Evolutionary conservation across 1,140 invertebrate species (phyloP), one percentile per base, ranked within the genome.

Genomic region (Formica selysi): DNA sequence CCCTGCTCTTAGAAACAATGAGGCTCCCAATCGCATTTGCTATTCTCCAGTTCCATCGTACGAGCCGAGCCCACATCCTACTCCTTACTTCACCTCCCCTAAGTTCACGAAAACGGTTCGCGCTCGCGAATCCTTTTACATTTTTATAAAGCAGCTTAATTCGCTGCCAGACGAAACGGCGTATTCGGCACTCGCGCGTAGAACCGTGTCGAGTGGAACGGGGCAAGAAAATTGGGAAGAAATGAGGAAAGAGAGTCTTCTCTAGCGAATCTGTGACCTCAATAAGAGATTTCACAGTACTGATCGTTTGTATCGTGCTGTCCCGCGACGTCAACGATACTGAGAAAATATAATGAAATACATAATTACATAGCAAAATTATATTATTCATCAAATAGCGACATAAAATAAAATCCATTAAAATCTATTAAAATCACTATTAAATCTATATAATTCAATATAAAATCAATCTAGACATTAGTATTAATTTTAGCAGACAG

Each of bases 121-220:
- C 91, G 76, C 79, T 87, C 86, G 85, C 88, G 89, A 91, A 91
- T 89, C 76, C 89, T 79, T 89, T 93, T 92, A 93, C 90, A 93
- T 93, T 92, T 93, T 92, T 93, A 93, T 92, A 92, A 93, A 92
- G 84, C 86, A 86, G 81, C 89, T 93, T 93, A 93, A 93, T 93
- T 92, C 86, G 87, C 87, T 84, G 74, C 68, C 88, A 88, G 79
- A 83, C 61, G 87, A 91, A 84, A 87, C 73, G 81, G 80, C 68
- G 85, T 59, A 48, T 65, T 54, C 81, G 87, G 61, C 6, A 57
- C 68, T 73, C 68, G 79, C 68, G 71, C 78, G 48, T 13, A 62
- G n/a, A 79, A 79, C 44, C 61, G 61, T 29, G 29, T 29, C 19
- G 67, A 86, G 62, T 67, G 81, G 70, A 64, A 81, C 86, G 59